A percentile compares a stretch with the other conserved stretches of the same genome.
These are phyloP conservation scores for Rhynchopsitta pachyrhyncha DNA, from an alignment of 2,113 vertebrate genomes.

Conservation along the genomic window DNA sequence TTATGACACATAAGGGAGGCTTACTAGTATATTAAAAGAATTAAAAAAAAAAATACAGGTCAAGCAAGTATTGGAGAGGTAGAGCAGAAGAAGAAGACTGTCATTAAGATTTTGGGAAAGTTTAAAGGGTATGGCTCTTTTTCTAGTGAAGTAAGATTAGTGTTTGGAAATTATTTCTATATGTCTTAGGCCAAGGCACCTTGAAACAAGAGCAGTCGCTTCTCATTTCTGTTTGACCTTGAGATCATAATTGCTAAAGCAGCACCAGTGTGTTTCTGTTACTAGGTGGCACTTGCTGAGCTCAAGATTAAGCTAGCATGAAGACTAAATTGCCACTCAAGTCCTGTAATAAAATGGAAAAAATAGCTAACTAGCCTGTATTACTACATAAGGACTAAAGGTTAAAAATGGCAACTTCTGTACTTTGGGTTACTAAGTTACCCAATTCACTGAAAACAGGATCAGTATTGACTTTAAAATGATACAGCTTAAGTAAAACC, in stretches of 20 bases:
- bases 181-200: neutral
- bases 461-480: neutral
- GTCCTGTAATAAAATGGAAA: neutral
- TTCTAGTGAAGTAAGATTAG: neutral
- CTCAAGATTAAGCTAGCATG: slow-evolving; percentile 15
- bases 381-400: neutral
- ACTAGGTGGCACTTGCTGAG: neutral
- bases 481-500: neutral
- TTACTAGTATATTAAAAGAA: neutral
- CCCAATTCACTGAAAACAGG: neutral
- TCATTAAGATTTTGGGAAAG: neutral
- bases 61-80: neutral
- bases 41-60: neutral
- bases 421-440: neutral
- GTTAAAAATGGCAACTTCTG: neutral
- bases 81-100: neutral
- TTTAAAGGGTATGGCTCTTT: neutral
- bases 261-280: neutral
- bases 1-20: neutral
- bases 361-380: neutral
- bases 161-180: neutral
- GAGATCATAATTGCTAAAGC: neutral
- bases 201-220: neutral
- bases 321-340: neutral
- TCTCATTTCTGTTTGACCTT: neutral